Evolutionary conservation across 2,888 invertebrate genomes (phyloP).

Genomic region (Buathra laborator): DNA sequence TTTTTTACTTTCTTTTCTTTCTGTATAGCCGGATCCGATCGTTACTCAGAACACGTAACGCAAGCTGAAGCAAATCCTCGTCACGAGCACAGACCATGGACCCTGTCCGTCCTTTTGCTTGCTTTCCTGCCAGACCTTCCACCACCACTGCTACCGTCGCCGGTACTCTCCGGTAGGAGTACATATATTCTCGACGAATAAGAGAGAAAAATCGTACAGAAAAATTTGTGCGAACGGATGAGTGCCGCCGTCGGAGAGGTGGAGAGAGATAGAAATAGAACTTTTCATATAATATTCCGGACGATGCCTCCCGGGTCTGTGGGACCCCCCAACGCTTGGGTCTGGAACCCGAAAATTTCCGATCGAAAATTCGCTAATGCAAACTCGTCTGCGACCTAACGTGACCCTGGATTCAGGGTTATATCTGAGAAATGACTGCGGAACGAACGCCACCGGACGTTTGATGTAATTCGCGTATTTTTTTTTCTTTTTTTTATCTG

Average conservation of each 20-base stretch:
- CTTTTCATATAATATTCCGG: constrained; percentile 41
- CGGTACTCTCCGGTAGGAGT: constrained; percentile 7
- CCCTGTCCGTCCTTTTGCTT: constrained; percentile 39
- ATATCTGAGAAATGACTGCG: background rate
- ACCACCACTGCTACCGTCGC: background rate
- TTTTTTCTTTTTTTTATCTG: background rate
- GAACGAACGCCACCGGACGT: background rate
- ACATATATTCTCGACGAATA: constrained; percentile 16
- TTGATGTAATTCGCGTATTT: background rate
- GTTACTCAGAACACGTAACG: constrained; percentile 71
- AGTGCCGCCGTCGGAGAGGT: background rate
- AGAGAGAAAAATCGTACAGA: constrained; percentile 31
- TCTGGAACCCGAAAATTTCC: background rate
- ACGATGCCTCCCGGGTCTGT: background rate
- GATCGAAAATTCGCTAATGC: constrained; percentile 26
- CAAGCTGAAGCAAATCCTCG: constrained; percentile 67
- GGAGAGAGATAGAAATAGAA: constrained; percentile 26
- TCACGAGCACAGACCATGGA: constrained; percentile 45
- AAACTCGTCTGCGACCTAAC: constrained; percentile 3
- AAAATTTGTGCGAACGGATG: constrained; percentile 27
- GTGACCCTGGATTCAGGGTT: background rate
- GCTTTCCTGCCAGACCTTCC: constrained; percentile 24
- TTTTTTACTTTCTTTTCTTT: constrained; percentile 34
- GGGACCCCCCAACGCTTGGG: background rate
- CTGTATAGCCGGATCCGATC: constrained; percentile 59